Base-by-base conservation (phyloP, 2,888 invertebrate genomes). In the Trissolcus japonicus region DNA sequence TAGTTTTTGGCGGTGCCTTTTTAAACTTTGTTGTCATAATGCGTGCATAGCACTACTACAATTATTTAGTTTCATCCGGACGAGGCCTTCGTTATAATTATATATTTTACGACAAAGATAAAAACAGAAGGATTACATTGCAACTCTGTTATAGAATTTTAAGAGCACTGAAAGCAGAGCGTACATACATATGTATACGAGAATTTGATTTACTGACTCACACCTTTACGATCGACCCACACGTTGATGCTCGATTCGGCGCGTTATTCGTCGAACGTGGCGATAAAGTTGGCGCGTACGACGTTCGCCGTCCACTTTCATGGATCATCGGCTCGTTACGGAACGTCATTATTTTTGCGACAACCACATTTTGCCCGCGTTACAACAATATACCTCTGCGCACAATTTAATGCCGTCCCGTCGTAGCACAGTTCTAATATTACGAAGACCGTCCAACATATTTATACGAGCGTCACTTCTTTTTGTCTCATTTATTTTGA, bases 151-250 rank as follows among this genome's bases (percentile, higher is more conserved):
- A 81, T 82, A 76, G 80, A 81, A 82, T 83, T 82, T 83, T 80
- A 81, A 83, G 80, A 79, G 80, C 75, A 53, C 48, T 68, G 72
- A 73, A 61, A 79, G 65, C 57, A 57, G 75, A 75, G 67, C 78
- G 72, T 59, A 21, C 61, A 41, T 56, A 54, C 71, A 57, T 77
- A 77, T 81, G 67, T 81, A 82, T 80, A 78, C 78, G 80, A 76
- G 75, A 81, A 77, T 84, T 82, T 83, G 84, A 84, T 83, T 83
- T 83, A 83, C 79, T 65, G 80, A 79, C 81, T 82, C 80, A 76
- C 80, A 81, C 82, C 81, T 82, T 82, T 82, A 81, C 82, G 83
- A 83, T 80, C 83, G 73, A 78, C 76, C 82, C 79, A 74, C 81
- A 79, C 80, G 71, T 76, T 74, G 63, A 75, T 65, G 63, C 63